A percentile compares a stretch with the other conserved stretches of the same genome.
These are phyloP conservation scores for Hylyphantes graminicola DNA, from an alignment of 1,140 invertebrate species.

Conservation along the genomic window DNA sequence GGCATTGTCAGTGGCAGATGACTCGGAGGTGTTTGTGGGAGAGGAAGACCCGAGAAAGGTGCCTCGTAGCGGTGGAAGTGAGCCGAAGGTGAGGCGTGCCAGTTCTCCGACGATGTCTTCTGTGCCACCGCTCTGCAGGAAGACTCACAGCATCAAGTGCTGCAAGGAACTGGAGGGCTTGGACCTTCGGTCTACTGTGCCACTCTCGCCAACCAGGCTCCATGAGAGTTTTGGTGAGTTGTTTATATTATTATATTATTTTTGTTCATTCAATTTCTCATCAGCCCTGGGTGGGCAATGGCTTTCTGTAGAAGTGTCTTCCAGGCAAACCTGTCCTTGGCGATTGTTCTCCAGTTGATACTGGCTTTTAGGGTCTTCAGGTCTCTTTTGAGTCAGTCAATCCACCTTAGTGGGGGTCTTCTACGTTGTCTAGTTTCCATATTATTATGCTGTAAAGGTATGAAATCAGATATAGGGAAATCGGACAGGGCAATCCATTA, in stretches of 20 bases:
- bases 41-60: not conserved
- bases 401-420: no score
- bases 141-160: slow-evolving; percentile 61
- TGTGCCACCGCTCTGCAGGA: slow-evolving; percentile 34
- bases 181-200: slow-evolving; percentile 62
- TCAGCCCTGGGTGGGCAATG: no score
- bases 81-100: slow-evolving; percentile 56
- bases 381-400: no score
- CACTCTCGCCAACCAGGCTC: slow-evolving; percentile 62
- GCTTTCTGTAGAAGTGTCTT: no score
- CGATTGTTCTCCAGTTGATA: no score
- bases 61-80: not conserved
- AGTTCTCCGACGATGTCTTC: slow-evolving; percentile 61
- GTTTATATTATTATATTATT: not conserved
- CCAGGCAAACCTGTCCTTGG: no score
- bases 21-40: slow-evolving; percentile 32
- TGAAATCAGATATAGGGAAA: not conserved
- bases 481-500: no score
- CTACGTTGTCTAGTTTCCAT: no score
- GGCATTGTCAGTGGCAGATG: not conserved
- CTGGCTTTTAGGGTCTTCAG: no score
- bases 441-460: not conserved
- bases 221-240: slow-evolving; percentile 57
- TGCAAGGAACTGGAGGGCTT: slow-evolving; percentile 62
- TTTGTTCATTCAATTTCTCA: not conserved